Conservation (phyloP, 2,113 vertebrate species). For the Periophthalmodon schlosseri region DNA sequence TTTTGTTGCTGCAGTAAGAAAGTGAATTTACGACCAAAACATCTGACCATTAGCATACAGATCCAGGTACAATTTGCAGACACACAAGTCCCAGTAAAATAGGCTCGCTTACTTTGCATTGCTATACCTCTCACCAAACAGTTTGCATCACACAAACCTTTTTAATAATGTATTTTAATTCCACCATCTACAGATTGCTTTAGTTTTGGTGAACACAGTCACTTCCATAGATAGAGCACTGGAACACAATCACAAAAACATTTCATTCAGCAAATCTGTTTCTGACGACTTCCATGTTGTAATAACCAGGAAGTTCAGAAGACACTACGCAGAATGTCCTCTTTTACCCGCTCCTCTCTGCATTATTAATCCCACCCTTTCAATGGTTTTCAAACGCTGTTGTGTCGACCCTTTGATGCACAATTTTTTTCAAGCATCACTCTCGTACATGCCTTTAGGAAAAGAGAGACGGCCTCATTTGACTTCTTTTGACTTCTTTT, state of each 20-base stretch:
- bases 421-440: slow-evolving; percentile 17
- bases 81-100: neutral
- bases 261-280: slow-evolving; percentile 49
- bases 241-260: slow-evolving; percentile 27
- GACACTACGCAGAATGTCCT: slow-evolving; percentile 39
- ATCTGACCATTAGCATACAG: neutral
- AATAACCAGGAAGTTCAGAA: slow-evolving; percentile 50
- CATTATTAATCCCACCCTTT: slow-evolving; percentile 76
- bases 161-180: slow-evolving; percentile 17
- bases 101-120: neutral
- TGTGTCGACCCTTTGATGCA: slow-evolving; percentile 67
- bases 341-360: slow-evolving; percentile 55
- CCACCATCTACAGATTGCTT: neutral
- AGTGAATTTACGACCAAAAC: neutral
- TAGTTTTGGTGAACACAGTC: neutral
- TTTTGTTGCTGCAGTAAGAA: neutral
- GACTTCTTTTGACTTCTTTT: neutral
- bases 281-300: slow-evolving; percentile 50
- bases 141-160: neutral
- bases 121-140: neutral
- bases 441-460: slow-evolving; percentile 38
- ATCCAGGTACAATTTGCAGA: neutral
- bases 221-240: neutral
- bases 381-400: slow-evolving; percentile 72
- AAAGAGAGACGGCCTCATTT: slow-evolving; percentile 40